These are phyloP conservation scores for Ditylenchus dipsaci DNA, from an alignment of 1,140 invertebrate genomes.

Conservation along the genomic window DNA sequence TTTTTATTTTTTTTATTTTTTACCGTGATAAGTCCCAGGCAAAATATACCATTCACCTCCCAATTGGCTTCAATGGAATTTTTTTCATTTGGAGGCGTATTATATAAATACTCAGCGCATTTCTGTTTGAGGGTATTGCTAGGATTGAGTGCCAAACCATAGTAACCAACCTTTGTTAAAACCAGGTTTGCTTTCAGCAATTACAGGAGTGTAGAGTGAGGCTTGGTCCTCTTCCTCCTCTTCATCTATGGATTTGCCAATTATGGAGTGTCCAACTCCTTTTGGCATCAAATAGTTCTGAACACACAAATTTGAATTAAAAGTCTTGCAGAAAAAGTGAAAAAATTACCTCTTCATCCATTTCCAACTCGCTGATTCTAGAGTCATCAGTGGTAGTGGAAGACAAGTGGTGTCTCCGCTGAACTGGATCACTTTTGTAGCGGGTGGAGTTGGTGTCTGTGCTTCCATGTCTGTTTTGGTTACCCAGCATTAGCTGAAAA, in stretches of 20 bases:
- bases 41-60: too few relatives aligned
- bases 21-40: too few relatives aligned
- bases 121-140: too few relatives aligned
- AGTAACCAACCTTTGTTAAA: not conserved
- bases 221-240: not conserved
- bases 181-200: not conserved
- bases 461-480: slow-evolving; percentile 8
- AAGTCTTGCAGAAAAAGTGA: too few relatives aligned
- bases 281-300: slow-evolving; percentile 7
- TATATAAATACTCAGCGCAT: too few relatives aligned
- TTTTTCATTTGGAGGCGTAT: too few relatives aligned
- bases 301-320: too few relatives aligned
- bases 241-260: slow-evolving; percentile 7
- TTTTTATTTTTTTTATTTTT: too few relatives aligned
- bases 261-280: not conserved
- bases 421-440: slow-evolving; percentile 14
- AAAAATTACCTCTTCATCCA: not conserved
- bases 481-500: not conserved
- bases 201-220: not conserved
- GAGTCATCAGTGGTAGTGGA: not conserved
- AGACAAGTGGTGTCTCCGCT: not conserved
- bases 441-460: slow-evolving; percentile 2
- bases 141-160: too few relatives aligned
- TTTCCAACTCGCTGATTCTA: slow-evolving; percentile 4
- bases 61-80: too few relatives aligned